These are phyloP conservation scores for Chaetops frenatus DNA, from an alignment of 2,113 vertebrate species.

Conservation along the genomic window DNA sequence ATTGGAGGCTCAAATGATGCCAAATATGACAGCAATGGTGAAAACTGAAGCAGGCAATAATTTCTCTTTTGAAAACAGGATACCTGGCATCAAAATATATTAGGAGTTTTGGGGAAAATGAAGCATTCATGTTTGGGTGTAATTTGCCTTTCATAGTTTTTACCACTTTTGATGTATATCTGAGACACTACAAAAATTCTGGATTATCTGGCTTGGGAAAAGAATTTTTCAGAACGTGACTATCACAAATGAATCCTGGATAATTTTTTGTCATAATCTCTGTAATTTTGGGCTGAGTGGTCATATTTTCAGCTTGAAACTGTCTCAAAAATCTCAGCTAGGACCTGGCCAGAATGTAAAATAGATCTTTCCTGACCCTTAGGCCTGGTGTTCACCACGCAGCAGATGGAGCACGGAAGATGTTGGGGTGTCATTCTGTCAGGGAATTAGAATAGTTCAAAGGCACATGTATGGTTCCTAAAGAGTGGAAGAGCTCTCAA, in stretches of 20 bases:
- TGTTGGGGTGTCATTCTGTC: neutral
- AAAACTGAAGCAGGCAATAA: neutral
- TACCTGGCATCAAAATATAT: neutral
- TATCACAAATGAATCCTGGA: neutral
- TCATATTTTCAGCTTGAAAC: neutral
- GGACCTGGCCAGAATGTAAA: neutral
- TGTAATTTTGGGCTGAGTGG: neutral
- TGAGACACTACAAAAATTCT: neutral
- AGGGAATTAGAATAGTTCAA: neutral
- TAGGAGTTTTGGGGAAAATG: neutral
- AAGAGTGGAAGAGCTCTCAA: neutral
- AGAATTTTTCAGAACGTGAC: neutral
- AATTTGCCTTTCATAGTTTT: neutral
- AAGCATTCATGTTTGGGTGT: neutral
- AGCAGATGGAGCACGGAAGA: fast-evolving
- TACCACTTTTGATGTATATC: neutral
- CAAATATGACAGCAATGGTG: neutral
- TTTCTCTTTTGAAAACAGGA: neutral
- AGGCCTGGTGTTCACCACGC: neutral
- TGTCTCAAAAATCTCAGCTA: neutral
- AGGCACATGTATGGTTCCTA: neutral
- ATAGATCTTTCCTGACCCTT: neutral
- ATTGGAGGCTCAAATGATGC: neutral
- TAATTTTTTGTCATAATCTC: neutral
- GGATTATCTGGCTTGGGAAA: neutral